A percentile compares a stretch with the other conserved stretches of the same genome.
Evolutionary conservation across 2,113 vertebrate genomes (phyloP).

Genomic region (Crotalus viridis): DNA sequence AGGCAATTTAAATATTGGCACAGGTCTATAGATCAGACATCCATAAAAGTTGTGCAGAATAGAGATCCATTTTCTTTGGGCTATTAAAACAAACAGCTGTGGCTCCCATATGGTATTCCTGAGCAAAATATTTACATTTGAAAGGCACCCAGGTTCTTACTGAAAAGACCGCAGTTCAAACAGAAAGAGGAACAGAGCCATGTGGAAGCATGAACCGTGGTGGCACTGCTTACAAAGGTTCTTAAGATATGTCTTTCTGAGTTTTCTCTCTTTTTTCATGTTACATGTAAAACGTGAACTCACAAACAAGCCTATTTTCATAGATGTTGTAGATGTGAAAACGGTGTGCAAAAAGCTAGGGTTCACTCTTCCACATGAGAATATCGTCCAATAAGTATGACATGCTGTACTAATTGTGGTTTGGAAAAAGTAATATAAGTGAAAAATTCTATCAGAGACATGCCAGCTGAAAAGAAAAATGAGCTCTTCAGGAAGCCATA

Average conservation of each 20-base stretch:
- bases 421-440: neutral
- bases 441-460: neutral
- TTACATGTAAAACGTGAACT: neutral
- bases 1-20: slow-evolving; percentile 63
- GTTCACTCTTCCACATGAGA: neutral
- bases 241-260: slow-evolving; percentile 31
- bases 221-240: slow-evolving; percentile 42
- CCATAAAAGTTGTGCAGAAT: slow-evolving; percentile 51
- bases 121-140: slow-evolving; percentile 74
- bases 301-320: neutral
- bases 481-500: neutral
- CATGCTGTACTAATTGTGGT: neutral
- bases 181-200: slow-evolving; percentile 41
- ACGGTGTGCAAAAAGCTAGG: neutral
- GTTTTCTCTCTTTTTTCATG: neutral
- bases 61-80: slow-evolving; percentile 51
- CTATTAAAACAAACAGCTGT: slow-evolving; percentile 71
- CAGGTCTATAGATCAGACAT: neutral
- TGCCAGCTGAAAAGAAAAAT: neutral
- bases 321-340: neutral
- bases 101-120: slow-evolving; percentile 70
- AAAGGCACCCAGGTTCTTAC: slow-evolving; percentile 65
- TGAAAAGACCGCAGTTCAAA: slow-evolving; percentile 60
- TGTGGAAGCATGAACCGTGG: slow-evolving; percentile 33
- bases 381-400: neutral